Conservation (phyloP, 2,797 vertebrate genomes). For the Halcyon badia region DNA sequence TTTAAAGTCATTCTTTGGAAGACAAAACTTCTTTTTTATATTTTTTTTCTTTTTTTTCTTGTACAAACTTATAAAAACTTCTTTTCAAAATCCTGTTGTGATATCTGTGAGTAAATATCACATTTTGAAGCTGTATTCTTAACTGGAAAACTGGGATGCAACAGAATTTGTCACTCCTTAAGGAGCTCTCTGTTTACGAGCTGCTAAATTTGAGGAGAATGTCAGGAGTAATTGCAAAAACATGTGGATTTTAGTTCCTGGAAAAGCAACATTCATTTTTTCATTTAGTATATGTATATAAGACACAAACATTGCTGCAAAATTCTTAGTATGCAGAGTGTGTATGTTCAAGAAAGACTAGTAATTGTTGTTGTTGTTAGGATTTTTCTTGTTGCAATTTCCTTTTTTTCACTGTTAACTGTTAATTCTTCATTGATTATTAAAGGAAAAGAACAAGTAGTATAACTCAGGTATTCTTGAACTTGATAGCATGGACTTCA, state of each 20-base stretch:
- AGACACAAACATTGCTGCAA: background rate
- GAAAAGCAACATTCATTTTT: background rate
- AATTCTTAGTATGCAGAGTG: background rate
- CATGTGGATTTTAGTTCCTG: background rate
- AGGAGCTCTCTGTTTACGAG: constrained; percentile 12
- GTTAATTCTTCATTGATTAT: background rate
- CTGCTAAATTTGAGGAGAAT: background rate
- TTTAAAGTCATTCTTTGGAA: background rate
- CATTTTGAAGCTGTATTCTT: background rate
- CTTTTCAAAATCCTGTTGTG: background rate
- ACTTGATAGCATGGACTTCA: background rate
- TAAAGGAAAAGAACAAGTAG: background rate
- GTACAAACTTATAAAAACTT: background rate
- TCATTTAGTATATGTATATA: background rate
- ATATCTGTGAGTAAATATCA: background rate
- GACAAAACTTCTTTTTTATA: background rate
- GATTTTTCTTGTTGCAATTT: background rate
- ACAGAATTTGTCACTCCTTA: constrained; percentile 13
- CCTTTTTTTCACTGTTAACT: background rate
- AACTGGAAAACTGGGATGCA: background rate
- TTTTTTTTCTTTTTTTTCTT: background rate
- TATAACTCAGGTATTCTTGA: background rate
- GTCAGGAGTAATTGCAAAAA: constrained; percentile 25
- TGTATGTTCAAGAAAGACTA: background rate
- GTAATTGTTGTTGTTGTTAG: background rate